A percentile compares a stretch with the other conserved stretches of the same genome.
phyloP scores from a whole-genome alignment of 2,888 invertebrate genomes.

The Tinea pellionella region DNA sequence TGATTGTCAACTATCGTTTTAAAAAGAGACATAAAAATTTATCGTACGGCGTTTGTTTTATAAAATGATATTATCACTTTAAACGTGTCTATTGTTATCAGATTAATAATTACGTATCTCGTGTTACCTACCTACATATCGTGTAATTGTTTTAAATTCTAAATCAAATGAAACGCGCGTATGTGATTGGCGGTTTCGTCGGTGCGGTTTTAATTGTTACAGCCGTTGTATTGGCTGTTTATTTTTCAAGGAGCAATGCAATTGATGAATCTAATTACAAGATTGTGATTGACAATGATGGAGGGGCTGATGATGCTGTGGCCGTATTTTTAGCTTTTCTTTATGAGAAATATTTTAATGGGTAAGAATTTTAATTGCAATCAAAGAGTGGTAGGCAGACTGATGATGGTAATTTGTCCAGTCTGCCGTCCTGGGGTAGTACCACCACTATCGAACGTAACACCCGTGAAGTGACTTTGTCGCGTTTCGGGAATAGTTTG shows the following conservation, averaged over 20 bases:
- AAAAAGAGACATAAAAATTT: not conserved
- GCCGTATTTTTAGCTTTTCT: conserved; percentile 26
- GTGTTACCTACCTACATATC: not conserved
- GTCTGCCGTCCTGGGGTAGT: no score
- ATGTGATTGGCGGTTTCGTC: not conserved
- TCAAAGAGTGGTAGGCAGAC: no score
- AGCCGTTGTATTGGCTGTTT: not conserved
- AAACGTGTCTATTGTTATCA: not conserved
- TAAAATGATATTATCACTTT: not conserved
- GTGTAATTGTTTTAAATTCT: not conserved
- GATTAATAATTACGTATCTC: not conserved
- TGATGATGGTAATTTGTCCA: no score
- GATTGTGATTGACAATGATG: conserved; percentile 26
- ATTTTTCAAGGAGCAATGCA: not conserved
- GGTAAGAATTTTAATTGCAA: no score
- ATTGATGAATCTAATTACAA: conserved; percentile 12
- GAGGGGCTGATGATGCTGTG: conserved; percentile 26
- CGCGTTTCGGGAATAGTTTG: no score
- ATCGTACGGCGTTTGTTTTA: not conserved
- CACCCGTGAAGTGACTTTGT: no score
- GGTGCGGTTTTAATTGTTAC: not conserved
- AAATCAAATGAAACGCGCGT: not conserved
- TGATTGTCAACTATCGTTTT: not conserved
- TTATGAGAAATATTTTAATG: conserved; percentile 24
- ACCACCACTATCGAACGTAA: no score